These are phyloP conservation scores for Pyrocephalus nanus DNA, from an alignment of 2,797 vertebrate genomes.

Conservation along the genomic window DNA sequence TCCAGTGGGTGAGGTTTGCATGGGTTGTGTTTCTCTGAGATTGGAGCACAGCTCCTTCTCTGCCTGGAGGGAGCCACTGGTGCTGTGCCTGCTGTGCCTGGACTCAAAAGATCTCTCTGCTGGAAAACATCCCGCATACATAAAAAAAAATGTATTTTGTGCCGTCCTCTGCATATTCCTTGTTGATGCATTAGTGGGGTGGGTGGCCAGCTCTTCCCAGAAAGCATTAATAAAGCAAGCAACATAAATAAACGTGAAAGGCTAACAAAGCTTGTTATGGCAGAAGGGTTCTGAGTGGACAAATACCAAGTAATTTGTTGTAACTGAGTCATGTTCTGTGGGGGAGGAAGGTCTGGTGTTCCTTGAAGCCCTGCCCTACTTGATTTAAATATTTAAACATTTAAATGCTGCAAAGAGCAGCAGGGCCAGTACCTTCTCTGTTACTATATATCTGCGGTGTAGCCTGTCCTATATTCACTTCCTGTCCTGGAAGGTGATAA, in stretches of 20 bases:
- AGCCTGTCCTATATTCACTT: neutral
- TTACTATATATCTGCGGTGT: neutral
- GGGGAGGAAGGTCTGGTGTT: neutral
- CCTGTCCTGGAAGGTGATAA: neutral
- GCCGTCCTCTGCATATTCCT: neutral
- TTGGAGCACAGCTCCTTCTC: neutral
- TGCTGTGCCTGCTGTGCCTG: neutral
- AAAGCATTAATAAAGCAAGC: neutral
- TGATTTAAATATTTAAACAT: conserved; percentile 6
- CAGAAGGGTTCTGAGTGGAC: neutral
- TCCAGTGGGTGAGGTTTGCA: conserved; percentile 8
- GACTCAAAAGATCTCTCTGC: neutral
- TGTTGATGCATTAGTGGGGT: neutral
- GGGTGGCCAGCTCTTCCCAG: neutral
- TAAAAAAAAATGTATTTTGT: neutral
- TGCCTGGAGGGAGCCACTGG: neutral
- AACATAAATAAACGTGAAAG: neutral
- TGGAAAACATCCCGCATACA: neutral
- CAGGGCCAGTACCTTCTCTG: neutral
- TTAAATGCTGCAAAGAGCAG: neutral
- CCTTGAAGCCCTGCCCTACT: neutral
- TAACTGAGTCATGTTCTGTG: conserved; percentile 9
- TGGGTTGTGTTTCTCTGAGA: neutral
- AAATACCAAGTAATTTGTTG: conserved; percentile 15
- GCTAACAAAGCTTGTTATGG: neutral